Evolutionary conservation across 2,113 vertebrate species (phyloP), one percentile per base, ranked within the genome.

Genomic region (Plecotus auritus): DNA sequence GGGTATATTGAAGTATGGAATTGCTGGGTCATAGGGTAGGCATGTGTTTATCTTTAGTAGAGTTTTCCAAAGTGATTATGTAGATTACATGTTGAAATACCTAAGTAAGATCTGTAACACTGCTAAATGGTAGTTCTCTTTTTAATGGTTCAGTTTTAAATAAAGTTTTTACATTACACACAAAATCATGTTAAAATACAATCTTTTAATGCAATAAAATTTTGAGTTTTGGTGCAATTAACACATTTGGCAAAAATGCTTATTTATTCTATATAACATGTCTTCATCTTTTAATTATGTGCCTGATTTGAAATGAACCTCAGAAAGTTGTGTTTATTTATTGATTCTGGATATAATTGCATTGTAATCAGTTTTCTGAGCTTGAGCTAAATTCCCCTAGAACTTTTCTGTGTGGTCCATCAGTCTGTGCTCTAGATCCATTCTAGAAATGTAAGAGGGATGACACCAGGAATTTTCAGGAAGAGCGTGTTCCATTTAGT

Each of bases 201-300:
- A 51, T 90, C 18, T 80, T 90, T 67, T 84, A 56, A 80, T 92
- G 45, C 18, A 93, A 64, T 86, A 91, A 92, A 37, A 32, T 42
- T 95, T 96, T 95, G 73, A 78, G 59, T 67, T 95, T 97, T 61
- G 84, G 59, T 93, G 16, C 95, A 54, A 92, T 61, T 96, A 83
- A 16, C 88, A 88, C 94, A 35, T 90, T 78, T 93, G 54, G 47
- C 11, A 78, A 93, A 91, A 66, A 91, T 37, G 9, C 2, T 91
- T 93, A 42, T 30, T 86, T 96, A 86, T 67, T 90, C 14, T 45
- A 66, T 47, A 66, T 77, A 88, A 72, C 18, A 61, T 61, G 17
- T 51, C 2, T 69, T 96, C 22, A 26, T 84, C 85, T 17, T 84
- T n/a, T 84, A 78, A 93, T 93, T 82, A 94, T 7, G 17, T 69